A percentile compares a stretch with the other conserved stretches of the same genome.
phyloP scores from a whole-genome alignment of 2,888 invertebrate genomes.

The Arge pagana region DNA sequence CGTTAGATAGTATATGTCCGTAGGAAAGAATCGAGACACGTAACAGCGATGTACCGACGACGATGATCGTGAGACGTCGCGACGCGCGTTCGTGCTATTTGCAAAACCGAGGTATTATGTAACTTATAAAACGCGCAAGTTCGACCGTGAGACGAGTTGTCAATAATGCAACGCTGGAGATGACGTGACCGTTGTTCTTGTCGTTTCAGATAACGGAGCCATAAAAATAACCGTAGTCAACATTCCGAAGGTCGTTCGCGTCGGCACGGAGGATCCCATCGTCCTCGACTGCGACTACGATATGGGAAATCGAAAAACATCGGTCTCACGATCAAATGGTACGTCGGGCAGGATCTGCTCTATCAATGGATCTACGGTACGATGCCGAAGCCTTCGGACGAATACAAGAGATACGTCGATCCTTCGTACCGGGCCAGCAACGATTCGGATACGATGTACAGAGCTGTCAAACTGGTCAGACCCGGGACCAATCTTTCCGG shows the following conservation, averaged over 20 bases:
- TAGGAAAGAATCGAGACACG: no score
- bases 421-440: conserved; percentile 68
- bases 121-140: no score
- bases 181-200: conserved; percentile 25
- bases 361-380: conserved; percentile 81
- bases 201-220: conserved; percentile 64
- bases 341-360: conserved; percentile 69
- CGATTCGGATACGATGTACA: conserved; percentile 70
- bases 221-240: conserved; percentile 66
- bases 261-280: conserved; percentile 64
- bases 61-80: no score
- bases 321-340: conserved; percentile 79
- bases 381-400: conserved; percentile 67
- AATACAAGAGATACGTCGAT: conserved; percentile 57
- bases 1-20: no score
- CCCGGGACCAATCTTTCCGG: conserved; percentile 74
- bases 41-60: no score
- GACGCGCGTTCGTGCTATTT: no score
- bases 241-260: conserved; percentile 66
- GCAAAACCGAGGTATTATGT: no score
- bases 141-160: no score
- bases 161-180: no score
- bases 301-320: conserved; percentile 62
- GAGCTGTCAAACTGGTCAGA: conserved; percentile 71
- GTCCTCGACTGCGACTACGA: conserved; percentile 76